Conservation (phyloP, 2,888 invertebrate species). For the Eilema caniola region DNA sequence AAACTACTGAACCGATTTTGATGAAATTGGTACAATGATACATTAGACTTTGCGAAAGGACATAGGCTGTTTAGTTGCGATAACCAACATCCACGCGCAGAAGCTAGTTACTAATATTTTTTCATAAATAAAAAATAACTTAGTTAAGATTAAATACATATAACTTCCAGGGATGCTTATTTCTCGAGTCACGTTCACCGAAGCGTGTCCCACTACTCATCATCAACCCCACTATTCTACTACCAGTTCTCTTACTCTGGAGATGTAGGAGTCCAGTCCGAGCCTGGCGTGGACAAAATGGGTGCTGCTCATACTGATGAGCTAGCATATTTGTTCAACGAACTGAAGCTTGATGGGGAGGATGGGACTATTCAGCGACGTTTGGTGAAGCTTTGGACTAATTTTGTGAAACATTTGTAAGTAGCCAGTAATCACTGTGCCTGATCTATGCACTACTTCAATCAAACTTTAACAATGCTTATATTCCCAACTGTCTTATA, state of each 20-base stretch:
- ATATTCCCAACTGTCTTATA: too few relatives aligned
- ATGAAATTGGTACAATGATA: too few relatives aligned
- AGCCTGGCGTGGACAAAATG: conserved; percentile 61
- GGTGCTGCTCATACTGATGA: conserved; percentile 82
- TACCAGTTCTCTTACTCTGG: conserved; percentile 76
- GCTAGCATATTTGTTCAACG: conserved; percentile 72
- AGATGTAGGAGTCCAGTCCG: conserved; percentile 63
- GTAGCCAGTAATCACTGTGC: conserved; percentile 40
- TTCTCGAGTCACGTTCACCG: conserved; percentile 74
- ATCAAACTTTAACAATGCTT: not conserved
- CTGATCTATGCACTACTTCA: too few relatives aligned
- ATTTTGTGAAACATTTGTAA: conserved; percentile 78
- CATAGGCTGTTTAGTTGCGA: too few relatives aligned
- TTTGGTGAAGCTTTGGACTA: conserved; percentile 72
- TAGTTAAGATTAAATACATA: not conserved
- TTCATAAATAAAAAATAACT: too few relatives aligned
- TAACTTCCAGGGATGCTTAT: conserved; percentile 70
- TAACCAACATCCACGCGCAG: too few relatives aligned
- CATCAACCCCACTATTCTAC: conserved; percentile 65
- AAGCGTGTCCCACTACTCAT: conserved; percentile 67
- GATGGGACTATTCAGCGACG: conserved; percentile 66
- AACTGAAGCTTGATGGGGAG: conserved; percentile 58
- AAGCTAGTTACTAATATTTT: too few relatives aligned
- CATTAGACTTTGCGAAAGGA: too few relatives aligned
- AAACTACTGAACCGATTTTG: not conserved